Evolutionary conservation across 2,113 vertebrate genomes (phyloP), one percentile per base, ranked within the genome.

Genomic region (Pachyramphus minor): DNA sequence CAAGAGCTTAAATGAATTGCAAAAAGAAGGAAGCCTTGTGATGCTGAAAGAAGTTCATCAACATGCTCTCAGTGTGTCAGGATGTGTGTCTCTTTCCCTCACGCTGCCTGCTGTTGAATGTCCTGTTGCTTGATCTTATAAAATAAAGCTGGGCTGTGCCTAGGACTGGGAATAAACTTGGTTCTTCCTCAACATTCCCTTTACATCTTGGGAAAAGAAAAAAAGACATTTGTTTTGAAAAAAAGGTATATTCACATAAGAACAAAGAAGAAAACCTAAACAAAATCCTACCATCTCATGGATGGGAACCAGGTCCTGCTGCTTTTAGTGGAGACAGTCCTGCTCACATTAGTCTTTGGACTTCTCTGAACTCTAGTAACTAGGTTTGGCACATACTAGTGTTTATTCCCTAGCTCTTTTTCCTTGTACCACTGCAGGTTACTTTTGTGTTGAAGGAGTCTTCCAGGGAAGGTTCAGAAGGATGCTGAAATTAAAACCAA

Each of bases 41-140:
- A 81, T 94, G 77, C 88, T 93, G 69, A 62, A 86, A 84, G 45
- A 78, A 87, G 60, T 91, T 91, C 92, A 87, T 92, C 77, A 84
- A 24, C n/a, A 52, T 62, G 27, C 44, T 84, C 63, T 83, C 62
- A 35, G 30, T 74, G 63, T 76, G 73, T 90, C 86, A 92, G 56
- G 64, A 74, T 84, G 33, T 74, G 42, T 71, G 39, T 56, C 22
- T 86, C 64, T 89, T 89, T 25, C 47, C 35, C 49, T 94, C 31
- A 73, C 59, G 55, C 50, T 86, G 55, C 50, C 72, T 80, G 45
- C 85, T 52, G 37, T 64, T 90, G 23, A 50, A 44, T 84, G 42
- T 66, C 76, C 73, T 81, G 41, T 67, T 94, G 37, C 75, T 93
- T 73, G 63, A 73, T 90, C 59, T 83, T 67, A 31, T 73, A 58